Percentiles rank a stretch among this genome's conserved stretches.
These are phyloP conservation scores for Sceloporus undulatus DNA, from an alignment of 2,113 vertebrate genomes.

Conservation along the genomic window DNA sequence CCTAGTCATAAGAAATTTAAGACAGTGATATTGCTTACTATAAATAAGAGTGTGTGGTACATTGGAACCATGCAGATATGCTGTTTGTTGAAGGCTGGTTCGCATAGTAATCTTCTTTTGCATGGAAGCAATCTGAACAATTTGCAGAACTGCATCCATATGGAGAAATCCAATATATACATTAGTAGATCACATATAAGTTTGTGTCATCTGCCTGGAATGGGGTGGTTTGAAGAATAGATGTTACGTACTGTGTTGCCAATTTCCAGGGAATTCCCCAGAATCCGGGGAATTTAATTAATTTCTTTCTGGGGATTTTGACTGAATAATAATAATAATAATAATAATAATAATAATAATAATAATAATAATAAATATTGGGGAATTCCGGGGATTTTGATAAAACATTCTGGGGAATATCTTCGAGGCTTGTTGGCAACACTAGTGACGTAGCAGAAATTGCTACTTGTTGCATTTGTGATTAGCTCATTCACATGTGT, in stretches of 20 bases:
- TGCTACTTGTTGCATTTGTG: not conserved
- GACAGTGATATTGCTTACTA: not conserved
- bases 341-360: too few species aligned
- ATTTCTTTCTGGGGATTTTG: too few species aligned
- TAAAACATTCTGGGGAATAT: too few species aligned
- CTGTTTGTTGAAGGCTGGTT: not conserved
- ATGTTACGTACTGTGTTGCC: not conserved
- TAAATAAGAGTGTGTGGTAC: not conserved
- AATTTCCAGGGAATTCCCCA: too few species aligned
- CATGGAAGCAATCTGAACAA: not conserved
- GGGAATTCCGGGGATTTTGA: too few species aligned
- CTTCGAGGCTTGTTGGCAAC: too few species aligned
- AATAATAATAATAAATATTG: too few species aligned
- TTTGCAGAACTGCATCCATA: not conserved
- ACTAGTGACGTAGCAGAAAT: not conserved
- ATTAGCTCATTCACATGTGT: not conserved
- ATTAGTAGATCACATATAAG: not conserved
- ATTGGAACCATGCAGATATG: not conserved
- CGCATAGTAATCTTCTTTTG: not conserved
- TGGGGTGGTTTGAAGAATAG: not conserved
- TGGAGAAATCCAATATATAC: not conserved
- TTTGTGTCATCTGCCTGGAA: too few species aligned
- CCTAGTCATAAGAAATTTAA: not conserved
- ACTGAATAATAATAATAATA: too few species aligned
- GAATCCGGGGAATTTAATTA: too few species aligned